A percentile compares a stretch with the other conserved stretches of the same genome.
Evolutionary conservation across 1,140 invertebrate species (phyloP).

Genomic region (Drosophila miranda): DNA sequence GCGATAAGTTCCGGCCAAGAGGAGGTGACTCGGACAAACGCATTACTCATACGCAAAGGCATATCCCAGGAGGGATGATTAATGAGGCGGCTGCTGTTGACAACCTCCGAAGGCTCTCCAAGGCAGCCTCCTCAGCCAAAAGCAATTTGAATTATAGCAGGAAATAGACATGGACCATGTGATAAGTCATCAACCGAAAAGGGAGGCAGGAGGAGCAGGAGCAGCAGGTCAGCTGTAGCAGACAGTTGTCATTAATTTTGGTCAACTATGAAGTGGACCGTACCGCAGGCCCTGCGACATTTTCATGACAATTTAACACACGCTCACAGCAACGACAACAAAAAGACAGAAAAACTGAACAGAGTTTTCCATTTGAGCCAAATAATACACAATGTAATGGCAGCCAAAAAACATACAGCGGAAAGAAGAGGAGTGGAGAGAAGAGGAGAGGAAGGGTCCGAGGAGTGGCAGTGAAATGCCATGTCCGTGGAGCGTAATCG

Average conservation of each 20-base stretch:
- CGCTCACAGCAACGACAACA: conserved; percentile 10
- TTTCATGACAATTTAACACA: conserved; percentile 78
- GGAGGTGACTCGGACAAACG: conserved; percentile 40
- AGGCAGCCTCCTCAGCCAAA: conserved; percentile 2
- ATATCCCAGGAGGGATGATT: conserved; percentile 45
- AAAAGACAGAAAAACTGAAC: conserved; percentile 19
- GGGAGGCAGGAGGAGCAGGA: not conserved
- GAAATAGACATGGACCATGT: conserved; percentile 62
- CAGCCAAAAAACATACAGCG: conserved; percentile 23
- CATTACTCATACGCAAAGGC: conserved; percentile 70
- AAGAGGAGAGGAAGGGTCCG: not conserved
- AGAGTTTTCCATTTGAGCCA: conserved; percentile 36
- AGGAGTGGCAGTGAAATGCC: conserved; percentile 24
- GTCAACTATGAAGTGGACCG: conserved; percentile 42
- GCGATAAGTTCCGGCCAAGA: conserved; percentile 40
- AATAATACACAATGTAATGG: conserved; percentile 10
- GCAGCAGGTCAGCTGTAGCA: conserved; percentile 63
- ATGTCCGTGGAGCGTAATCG: conserved; percentile 56
- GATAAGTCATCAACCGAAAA: conserved; percentile 72
- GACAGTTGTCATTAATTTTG: conserved; percentile 79
- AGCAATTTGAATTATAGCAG: conserved; percentile 61
- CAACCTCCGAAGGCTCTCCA: conserved; percentile 21
- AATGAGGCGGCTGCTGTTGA: conserved; percentile 59
- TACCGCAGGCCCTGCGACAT: conserved; percentile 56
- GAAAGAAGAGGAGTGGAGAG: not conserved